Percentiles rank a stretch among this genome's conserved stretches.
Conservation (phyloP, 2,113 vertebrate species). For the Pangasianodon gigas region DNA sequence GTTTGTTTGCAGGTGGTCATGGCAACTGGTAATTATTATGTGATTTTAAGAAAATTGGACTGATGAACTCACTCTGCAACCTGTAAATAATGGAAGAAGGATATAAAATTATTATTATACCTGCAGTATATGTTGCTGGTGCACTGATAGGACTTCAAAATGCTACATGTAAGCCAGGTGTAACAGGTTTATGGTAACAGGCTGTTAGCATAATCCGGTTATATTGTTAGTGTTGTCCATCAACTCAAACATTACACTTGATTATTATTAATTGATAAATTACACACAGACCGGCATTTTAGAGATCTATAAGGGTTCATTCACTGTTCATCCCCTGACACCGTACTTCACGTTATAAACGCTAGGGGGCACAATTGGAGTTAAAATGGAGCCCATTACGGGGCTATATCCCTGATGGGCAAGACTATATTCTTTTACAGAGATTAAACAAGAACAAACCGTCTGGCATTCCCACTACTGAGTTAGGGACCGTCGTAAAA, state of each 20-base stretch:
- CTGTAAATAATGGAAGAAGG: not conserved
- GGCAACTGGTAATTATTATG: not conserved
- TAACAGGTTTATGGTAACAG: not conserved
- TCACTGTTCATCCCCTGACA: not conserved
- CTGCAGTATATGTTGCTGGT: not conserved
- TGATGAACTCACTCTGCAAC: not conserved
- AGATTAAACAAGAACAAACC: not conserved
- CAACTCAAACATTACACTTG: not conserved
- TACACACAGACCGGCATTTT: not conserved
- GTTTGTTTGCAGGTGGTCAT: not conserved
- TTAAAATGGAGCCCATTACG: not conserved
- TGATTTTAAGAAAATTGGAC: not conserved
- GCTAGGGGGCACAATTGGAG: constrained; percentile 50
- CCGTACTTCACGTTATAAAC: constrained; percentile 12
- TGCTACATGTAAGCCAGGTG: not conserved
- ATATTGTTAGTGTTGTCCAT: not conserved
- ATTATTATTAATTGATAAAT: too few relatives aligned
- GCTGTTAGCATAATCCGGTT: not conserved
- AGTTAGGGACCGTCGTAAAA: not conserved
- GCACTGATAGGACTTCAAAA: not conserved
- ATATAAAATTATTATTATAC: not conserved
- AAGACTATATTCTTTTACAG: not conserved
- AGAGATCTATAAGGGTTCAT: not conserved
- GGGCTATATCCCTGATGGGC: not conserved
- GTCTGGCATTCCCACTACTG: not conserved